These are phyloP conservation scores for Morinoia aosen DNA, from an alignment of 2,888 invertebrate genomes.

Conservation along the genomic window DNA sequence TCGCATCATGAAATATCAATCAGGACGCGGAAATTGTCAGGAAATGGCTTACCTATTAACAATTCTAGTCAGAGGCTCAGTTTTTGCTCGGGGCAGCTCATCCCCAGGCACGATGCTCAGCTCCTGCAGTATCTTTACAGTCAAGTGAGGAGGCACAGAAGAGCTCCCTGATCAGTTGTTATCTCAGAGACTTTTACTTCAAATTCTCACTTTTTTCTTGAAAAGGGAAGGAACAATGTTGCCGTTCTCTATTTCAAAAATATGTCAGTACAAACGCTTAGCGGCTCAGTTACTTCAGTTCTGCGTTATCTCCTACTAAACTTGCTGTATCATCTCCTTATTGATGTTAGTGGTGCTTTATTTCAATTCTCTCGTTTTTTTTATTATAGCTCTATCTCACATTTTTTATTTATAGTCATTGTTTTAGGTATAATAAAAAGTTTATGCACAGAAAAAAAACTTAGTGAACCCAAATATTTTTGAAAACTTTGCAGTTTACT, in stretches of 20 bases:
- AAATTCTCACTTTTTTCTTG: background rate
- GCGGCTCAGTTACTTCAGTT: too few species aligned
- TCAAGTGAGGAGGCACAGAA: background rate
- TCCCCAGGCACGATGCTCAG: background rate
- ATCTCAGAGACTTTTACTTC: background rate
- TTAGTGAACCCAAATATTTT: background rate
- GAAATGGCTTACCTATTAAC: conserved; percentile 50
- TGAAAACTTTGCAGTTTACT: background rate
- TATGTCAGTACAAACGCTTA: background rate
- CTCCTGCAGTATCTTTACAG: background rate
- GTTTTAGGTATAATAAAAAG: too few species aligned
- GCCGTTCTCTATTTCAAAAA: background rate
- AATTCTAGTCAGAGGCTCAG: conserved; percentile 32
- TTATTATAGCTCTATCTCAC: too few species aligned
- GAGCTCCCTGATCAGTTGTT: background rate
- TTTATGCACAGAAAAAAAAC: too few species aligned
- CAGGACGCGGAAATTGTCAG: conserved; percentile 42
- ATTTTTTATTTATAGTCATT: too few species aligned
- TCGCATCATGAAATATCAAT: conserved; percentile 49
- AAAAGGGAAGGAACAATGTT: background rate
- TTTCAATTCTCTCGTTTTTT: too few species aligned
- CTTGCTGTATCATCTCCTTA: too few species aligned
- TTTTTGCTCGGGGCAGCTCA: conserved; percentile 11
- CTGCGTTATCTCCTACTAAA: background rate
- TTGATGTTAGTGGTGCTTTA: too few species aligned